Conservation (phyloP, 1,140 invertebrate species). For the Orchesella cincta region DNA sequence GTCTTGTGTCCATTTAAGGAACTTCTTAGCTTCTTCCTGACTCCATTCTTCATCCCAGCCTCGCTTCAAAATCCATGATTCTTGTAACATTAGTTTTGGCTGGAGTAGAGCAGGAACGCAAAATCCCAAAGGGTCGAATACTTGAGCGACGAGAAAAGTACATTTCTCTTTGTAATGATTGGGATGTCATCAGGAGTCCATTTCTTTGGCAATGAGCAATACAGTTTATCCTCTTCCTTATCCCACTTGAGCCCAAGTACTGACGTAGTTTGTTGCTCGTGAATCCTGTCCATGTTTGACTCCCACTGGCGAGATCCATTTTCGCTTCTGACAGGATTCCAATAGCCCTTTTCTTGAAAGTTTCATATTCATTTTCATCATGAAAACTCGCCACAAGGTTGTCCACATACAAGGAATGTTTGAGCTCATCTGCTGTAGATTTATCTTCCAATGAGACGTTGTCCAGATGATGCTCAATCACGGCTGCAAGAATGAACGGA, state of each 20-base stretch:
- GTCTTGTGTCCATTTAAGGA: no score
- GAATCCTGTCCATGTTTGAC: neutral
- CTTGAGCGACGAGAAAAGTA: neutral
- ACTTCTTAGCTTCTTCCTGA: no score
- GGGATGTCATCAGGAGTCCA: no score
- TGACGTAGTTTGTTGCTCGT: no score
- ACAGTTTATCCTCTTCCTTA: neutral
- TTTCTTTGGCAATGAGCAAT: no score
- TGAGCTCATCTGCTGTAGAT: neutral
- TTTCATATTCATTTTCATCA: no score
- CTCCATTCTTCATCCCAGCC: neutral
- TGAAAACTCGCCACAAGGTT: neutral
- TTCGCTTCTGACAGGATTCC: neutral
- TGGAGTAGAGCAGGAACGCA: neutral
- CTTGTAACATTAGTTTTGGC: neutral
- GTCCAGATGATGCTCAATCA: neutral
- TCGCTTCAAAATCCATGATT: neutral
- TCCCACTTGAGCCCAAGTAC: neutral
- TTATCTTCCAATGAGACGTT: neutral
- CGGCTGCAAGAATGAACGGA: neutral
- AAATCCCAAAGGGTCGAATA: constrained; percentile 1
- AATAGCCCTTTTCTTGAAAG: neutral
- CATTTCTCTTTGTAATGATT: neutral
- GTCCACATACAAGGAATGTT: neutral
- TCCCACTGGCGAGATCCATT: constrained; percentile 1